phyloP scores from a whole-genome alignment of 2,113 vertebrate species.

The Ciconia boyciana region DNA sequence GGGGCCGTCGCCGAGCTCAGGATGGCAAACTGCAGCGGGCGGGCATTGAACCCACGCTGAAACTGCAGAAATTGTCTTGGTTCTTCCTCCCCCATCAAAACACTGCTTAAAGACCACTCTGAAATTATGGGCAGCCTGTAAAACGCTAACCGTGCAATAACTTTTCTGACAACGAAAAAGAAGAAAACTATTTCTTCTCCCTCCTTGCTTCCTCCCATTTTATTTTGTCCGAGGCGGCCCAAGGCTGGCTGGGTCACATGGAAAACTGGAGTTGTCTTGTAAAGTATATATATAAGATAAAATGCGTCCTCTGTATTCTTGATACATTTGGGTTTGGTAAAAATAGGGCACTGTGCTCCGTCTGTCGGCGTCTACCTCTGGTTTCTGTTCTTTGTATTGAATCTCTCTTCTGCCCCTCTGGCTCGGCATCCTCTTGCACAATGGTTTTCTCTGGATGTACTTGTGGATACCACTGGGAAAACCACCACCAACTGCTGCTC shows the following conservation, averaged over 20 bases:
- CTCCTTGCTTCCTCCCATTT: neutral
- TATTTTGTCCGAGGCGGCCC: neutral
- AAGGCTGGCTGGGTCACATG: neutral
- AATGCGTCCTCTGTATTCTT: accelerated
- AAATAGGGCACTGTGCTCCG: neutral
- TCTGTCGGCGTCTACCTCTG: neutral
- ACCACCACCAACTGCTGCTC: neutral
- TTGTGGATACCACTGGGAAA: neutral
- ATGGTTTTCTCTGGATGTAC: neutral
- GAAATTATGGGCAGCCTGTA: neutral
- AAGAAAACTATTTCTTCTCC: neutral
- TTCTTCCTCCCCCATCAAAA: neutral
- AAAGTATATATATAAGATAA: neutral
- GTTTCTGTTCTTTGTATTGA: neutral
- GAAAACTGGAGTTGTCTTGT: neutral
- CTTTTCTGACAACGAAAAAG: neutral
- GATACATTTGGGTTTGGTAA: neutral
- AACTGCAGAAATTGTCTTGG: neutral
- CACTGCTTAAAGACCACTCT: neutral
- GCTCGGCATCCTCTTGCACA: accelerated
- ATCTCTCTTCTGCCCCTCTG: accelerated
- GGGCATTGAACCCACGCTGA: accelerated
- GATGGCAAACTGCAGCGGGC: accelerated
- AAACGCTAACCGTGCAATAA: neutral
- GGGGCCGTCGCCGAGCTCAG: neutral